Evolutionary conservation across 2,113 vertebrate genomes (phyloP).

Genomic region (Rhinoderma darwinii): DNA sequence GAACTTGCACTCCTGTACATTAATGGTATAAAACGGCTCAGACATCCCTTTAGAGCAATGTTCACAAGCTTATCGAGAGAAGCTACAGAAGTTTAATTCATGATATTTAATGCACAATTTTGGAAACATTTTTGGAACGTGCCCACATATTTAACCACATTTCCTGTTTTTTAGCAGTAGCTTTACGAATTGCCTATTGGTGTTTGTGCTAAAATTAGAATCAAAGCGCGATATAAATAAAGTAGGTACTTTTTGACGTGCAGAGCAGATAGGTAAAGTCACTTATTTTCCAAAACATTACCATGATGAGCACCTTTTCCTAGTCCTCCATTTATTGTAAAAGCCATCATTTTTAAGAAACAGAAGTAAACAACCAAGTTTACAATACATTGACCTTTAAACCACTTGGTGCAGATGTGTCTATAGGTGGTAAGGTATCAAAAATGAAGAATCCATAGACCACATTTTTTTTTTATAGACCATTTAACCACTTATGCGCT

Average conservation of each 20-base stretch:
- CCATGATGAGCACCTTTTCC: not conserved
- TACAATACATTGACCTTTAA: not conserved
- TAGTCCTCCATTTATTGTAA: conserved; percentile 49
- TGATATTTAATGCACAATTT: conserved; percentile 54
- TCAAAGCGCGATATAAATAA: conserved; percentile 53
- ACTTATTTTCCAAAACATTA: conserved; percentile 54
- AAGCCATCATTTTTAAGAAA: conserved; percentile 30
- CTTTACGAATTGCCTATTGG: conserved; percentile 72
- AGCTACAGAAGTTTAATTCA: conserved; percentile 43
- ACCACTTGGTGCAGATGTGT: no score
- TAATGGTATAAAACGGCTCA: not conserved
- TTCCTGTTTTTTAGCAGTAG: conserved; percentile 81
- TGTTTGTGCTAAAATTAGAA: conserved; percentile 76
- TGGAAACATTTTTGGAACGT: conserved; percentile 80
- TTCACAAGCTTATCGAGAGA: not conserved
- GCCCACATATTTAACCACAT: conserved; percentile 78
- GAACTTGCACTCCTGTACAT: no score
- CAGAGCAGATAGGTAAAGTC: not conserved
- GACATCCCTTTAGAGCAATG: not conserved
- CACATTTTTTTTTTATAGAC: no score
- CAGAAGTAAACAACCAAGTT: not conserved
- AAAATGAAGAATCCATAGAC: no score
- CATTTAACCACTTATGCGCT: no score
- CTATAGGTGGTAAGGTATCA: no score
- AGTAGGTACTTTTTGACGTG: conserved; percentile 45